Evolutionary conservation across 1,140 invertebrate species (phyloP).

Genomic region (Spodoptera frugiperda): DNA sequence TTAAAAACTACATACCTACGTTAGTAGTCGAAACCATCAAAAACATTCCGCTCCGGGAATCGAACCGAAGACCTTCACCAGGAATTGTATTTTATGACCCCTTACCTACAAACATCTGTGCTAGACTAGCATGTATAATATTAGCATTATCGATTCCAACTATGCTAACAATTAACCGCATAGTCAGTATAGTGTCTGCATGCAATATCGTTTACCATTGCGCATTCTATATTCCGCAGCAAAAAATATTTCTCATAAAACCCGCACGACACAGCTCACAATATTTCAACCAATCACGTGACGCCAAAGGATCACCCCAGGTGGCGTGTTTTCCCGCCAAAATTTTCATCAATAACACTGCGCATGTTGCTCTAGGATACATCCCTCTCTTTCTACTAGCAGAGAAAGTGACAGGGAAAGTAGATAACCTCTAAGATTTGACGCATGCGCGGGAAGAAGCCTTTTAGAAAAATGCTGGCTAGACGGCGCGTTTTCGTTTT

Average conservation of each 20-base stretch:
- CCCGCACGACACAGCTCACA: not conserved
- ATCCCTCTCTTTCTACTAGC: constrained; percentile 58
- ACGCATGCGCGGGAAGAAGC: constrained; percentile 72
- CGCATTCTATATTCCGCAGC: not conserved
- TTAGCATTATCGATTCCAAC: not conserved
- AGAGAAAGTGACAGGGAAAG: constrained; percentile 58
- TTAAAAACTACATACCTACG: too few relatives aligned
- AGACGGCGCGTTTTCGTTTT: constrained; percentile 49
- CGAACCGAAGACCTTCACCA: too few relatives aligned
- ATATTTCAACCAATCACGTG: constrained; percentile 31
- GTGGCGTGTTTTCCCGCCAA: constrained; percentile 61
- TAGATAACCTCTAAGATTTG: constrained; percentile 69
- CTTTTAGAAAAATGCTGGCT: constrained; percentile 44
- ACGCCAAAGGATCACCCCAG: constrained; percentile 31
- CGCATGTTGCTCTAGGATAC: constrained; percentile 71
- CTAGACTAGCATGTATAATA: not conserved
- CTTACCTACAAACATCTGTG: too few relatives aligned
- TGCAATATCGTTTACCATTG: not conserved
- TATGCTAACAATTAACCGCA: not conserved
- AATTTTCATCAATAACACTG: constrained; percentile 81
- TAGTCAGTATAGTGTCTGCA: not conserved
- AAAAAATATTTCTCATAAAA: not conserved
- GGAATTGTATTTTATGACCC: too few relatives aligned
- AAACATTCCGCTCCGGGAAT: too few relatives aligned
- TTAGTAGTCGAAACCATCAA: too few relatives aligned